Base-by-base conservation (phyloP, 2,113 vertebrate genomes). In the Gymnarchus niloticus region DNA sequence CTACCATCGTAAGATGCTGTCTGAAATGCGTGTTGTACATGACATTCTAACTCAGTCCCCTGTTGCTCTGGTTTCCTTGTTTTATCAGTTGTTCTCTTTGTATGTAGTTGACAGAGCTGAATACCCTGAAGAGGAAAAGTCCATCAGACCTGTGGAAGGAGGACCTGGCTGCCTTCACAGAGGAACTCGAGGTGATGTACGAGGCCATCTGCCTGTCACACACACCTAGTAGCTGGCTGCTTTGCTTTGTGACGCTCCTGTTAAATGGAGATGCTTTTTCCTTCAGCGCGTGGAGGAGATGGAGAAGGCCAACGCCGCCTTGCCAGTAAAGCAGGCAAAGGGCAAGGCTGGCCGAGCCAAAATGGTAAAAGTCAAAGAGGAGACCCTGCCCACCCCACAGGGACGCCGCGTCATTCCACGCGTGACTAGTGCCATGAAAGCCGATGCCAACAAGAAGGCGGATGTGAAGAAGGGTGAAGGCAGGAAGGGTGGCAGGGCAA, bases 361-460 rank as follows among this genome's bases (percentile, higher is more conserved):
- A 88, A 88, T 87, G 6, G 90, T 95, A 86, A 97, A 97, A 90
- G 2, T 92, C 3, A 96, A 95, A 88, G 19, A 93, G 12, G 98
- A 99, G 93, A 95, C 95, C 3, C 61, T 95, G 91, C 97, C 97
- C 52, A 98, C 98, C 0, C 96, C 97, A 0, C 91, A 93, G 41
- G 98, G 98, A 0, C 89, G 94, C 14, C 95, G 98, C 0, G 94
- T 99, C 12, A 88, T 98, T 80, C 98, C 98, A 0, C 95, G 86
- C 3, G 88, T 99, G 41, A 99, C 98, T 82, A 90, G 93, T 83
- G 93, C 96, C 87, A 99, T 99, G 98, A 99, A 97, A 89, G 96
- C 95, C 14, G 97, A 96, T 0, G 98, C 97, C 19, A 94, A 92
- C 87, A 98, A 92, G 90, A 99, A 94, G 92, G 93, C 91, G 0